Evolutionary conservation across 2,797 vertebrate genomes (phyloP).

Genomic region (Cryptoblepharus egeriae): DNA sequence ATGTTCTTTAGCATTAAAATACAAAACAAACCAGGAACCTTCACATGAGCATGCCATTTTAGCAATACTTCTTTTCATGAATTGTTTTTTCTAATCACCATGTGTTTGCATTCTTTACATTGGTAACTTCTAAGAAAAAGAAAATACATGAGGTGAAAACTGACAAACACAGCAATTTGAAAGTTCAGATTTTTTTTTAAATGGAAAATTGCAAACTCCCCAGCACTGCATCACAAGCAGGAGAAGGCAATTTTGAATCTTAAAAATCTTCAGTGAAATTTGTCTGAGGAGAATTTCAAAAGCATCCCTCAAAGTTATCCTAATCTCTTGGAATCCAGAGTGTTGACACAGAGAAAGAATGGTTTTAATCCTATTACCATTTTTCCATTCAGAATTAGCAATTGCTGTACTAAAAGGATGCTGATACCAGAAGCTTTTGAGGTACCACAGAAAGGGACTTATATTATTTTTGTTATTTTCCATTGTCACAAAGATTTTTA

Average conservation of each 20-base stretch:
- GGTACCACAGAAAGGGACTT: background rate
- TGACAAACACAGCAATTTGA: no score
- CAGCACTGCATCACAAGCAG: background rate
- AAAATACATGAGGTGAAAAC: no score
- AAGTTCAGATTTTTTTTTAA: no score
- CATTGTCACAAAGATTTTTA: background rate
- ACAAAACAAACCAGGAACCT: no score
- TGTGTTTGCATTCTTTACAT: no score
- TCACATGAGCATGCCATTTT: no score
- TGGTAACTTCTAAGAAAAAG: no score
- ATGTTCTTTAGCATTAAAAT: no score
- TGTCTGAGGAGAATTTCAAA: background rate
- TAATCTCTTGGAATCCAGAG: background rate
- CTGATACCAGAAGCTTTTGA: background rate
- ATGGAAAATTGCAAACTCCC: background rate
- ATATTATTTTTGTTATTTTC: background rate
- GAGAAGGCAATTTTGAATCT: background rate
- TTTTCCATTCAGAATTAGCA: background rate
- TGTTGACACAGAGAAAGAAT: background rate
- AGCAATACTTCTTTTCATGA: no score
- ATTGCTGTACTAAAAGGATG: background rate
- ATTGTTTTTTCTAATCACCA: no score
- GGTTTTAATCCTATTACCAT: background rate
- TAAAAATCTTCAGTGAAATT: background rate
- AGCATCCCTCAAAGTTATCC: background rate